phyloP scores from a whole-genome alignment of 2,888 invertebrate genomes.

The Yponomeuta sedellus region DNA sequence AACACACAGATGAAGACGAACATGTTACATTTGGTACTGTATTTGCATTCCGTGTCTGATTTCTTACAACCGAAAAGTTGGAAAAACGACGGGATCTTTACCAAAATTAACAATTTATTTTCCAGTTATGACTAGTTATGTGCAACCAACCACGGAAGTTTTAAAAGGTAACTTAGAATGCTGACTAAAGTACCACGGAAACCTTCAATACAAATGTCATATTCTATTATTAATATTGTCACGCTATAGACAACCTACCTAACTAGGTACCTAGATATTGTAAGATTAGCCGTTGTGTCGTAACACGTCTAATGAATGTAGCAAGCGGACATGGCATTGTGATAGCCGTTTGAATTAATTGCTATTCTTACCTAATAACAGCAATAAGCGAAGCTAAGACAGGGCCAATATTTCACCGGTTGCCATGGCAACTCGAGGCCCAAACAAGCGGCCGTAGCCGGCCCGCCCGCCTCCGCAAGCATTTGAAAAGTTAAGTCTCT shows the following conservation, averaged over 20 bases:
- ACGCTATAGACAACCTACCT: no score
- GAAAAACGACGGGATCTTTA: no score
- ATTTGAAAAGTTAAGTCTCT: slow-evolving; percentile 1
- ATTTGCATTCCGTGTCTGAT: no score
- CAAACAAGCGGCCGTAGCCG: slow-evolving; percentile 48
- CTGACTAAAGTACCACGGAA: not conserved
- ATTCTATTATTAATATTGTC: not conserved
- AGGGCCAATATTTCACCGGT: slow-evolving; percentile 65
- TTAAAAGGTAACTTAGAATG: no score
- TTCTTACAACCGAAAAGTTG: no score
- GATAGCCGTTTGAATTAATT: slow-evolving; percentile 49
- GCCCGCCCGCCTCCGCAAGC: slow-evolving; percentile 9
- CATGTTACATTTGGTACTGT: no score
- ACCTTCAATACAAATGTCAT: not conserved
- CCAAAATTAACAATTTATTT: no score
- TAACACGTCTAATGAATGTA: not conserved
- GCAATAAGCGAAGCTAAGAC: slow-evolving; percentile 59
- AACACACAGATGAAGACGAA: no score
- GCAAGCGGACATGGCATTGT: slow-evolving; percentile 25
- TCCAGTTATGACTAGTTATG: no score
- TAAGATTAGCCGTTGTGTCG: not conserved
- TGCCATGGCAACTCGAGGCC: slow-evolving; percentile 53
- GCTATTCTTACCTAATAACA: slow-evolving; percentile 64
- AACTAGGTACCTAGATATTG: no score
- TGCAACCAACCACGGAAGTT: no score